Evolutionary conservation across 2,888 invertebrate genomes (phyloP).

Genomic region (Eupithecia abbreviata): DNA sequence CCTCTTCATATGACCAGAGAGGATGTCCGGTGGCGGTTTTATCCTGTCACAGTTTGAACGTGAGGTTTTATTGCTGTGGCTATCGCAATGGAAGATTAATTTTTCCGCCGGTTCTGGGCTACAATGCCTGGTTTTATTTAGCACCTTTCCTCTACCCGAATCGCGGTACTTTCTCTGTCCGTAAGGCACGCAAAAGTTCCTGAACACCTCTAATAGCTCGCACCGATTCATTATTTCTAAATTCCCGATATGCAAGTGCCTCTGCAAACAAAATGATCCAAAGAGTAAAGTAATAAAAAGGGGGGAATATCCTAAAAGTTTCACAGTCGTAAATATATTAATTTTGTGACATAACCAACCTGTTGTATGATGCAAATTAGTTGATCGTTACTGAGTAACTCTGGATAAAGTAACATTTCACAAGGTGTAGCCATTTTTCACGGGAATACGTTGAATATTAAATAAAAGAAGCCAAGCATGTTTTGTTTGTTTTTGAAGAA

Average conservation of each 20-base stretch:
- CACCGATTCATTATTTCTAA: conserved; percentile 64
- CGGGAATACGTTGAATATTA: neutral
- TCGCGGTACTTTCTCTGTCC: conserved; percentile 76
- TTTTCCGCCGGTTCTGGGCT: conserved; percentile 59
- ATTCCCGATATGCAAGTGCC: conserved; percentile 66
- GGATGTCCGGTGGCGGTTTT: conserved; percentile 69
- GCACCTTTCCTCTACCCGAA: conserved; percentile 68
- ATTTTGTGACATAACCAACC: conserved; percentile 53
- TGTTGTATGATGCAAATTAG: conserved; percentile 69
- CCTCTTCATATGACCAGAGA: conserved; percentile 70
- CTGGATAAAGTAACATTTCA: conserved; percentile 77
- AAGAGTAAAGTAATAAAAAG: no score
- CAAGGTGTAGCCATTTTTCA: conserved; percentile 65
- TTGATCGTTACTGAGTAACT: conserved; percentile 72
- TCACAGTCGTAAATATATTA: neutral
- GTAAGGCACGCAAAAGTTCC: conserved; percentile 75
- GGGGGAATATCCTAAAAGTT: neutral
- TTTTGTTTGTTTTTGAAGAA: conserved; percentile 13
- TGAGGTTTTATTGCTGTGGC: conserved; percentile 47
- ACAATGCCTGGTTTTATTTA: conserved; percentile 65
- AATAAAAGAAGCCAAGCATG: neutral
- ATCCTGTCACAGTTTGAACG: conserved; percentile 57
- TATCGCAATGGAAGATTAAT: conserved; percentile 46
- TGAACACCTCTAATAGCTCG: conserved; percentile 72
- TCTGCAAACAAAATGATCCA: conserved; percentile 57